phyloP scores from a whole-genome alignment of 2,113 vertebrate species.

The Alaudala cheleensis region DNA sequence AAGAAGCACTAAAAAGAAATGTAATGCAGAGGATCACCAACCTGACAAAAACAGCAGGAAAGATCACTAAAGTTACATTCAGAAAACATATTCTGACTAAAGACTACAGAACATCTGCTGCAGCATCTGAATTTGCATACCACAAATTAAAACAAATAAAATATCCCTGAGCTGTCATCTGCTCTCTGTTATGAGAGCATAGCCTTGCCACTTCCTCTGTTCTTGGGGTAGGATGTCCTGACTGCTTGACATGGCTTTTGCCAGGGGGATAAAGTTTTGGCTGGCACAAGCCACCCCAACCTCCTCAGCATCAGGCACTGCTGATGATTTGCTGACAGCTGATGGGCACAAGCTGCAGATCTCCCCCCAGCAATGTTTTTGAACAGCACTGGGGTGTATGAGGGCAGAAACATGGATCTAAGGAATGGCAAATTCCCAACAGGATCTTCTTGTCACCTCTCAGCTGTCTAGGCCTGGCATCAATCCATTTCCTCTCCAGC shows the following conservation, averaged over 20 bases:
- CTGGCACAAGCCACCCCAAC: background rate
- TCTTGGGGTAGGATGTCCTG: rapidly evolving
- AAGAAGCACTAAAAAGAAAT: background rate
- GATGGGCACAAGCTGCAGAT: background rate
- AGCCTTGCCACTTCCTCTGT: background rate
- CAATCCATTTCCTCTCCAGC: background rate
- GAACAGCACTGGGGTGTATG: background rate
- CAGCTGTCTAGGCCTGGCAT: background rate
- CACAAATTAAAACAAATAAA: background rate
- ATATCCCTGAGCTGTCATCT: background rate
- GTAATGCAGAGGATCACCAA: background rate
- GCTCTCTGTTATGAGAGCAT: background rate
- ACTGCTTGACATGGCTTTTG: background rate
- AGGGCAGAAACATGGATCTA: background rate
- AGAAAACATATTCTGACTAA: background rate
- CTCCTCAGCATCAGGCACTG: background rate
- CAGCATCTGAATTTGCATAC: constrained; percentile 8
- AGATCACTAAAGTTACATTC: background rate
- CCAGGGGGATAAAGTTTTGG: background rate
- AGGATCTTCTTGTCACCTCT: background rate
- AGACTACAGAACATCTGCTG: background rate
- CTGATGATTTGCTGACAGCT: rapidly evolving
- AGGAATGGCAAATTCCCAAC: background rate
- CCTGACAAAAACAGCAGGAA: background rate
- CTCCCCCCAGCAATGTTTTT: rapidly evolving